These are phyloP conservation scores for Leucoraja ocellata DNA, from an alignment of 2,797 vertebrate genomes.

Conservation along the genomic window DNA sequence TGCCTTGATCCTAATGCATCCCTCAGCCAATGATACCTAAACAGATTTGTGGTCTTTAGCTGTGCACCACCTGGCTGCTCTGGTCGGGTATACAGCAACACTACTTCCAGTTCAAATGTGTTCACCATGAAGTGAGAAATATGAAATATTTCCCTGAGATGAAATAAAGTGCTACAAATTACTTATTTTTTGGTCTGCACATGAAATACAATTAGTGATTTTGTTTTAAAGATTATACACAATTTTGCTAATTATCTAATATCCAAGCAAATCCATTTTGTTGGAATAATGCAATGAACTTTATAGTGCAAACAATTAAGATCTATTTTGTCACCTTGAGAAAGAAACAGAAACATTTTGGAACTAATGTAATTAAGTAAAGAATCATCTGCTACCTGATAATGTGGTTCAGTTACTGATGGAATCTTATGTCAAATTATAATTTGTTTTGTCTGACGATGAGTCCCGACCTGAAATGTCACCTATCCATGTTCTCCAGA, in stretches of 20 bases:
- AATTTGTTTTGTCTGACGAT: background rate
- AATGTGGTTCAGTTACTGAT: background rate
- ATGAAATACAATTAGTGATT: background rate
- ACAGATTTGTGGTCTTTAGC: background rate
- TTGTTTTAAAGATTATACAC: background rate
- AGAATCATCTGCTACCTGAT: background rate
- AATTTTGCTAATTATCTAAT: background rate
- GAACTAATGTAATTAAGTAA: conserved; percentile 1
- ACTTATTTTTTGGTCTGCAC: background rate
- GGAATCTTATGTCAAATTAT: background rate
- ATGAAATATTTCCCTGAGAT: background rate
- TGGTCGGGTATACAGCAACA: background rate
- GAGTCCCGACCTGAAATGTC: too few relatives aligned
- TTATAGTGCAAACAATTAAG: background rate
- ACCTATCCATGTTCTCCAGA: too few relatives aligned
- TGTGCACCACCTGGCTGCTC: background rate
- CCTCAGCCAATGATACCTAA: background rate
- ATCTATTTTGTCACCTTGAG: background rate
- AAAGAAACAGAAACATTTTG: background rate
- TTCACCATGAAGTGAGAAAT: background rate
- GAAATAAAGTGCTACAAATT: background rate
- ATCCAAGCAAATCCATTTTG: conserved; percentile 18
- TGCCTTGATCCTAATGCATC: background rate
- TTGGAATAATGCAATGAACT: conserved; percentile 5
- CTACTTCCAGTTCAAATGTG: background rate